These are phyloP conservation scores for Psammodynastes pulverulentus DNA, from an alignment of 2,113 vertebrate genomes.

Conservation along the genomic window DNA sequence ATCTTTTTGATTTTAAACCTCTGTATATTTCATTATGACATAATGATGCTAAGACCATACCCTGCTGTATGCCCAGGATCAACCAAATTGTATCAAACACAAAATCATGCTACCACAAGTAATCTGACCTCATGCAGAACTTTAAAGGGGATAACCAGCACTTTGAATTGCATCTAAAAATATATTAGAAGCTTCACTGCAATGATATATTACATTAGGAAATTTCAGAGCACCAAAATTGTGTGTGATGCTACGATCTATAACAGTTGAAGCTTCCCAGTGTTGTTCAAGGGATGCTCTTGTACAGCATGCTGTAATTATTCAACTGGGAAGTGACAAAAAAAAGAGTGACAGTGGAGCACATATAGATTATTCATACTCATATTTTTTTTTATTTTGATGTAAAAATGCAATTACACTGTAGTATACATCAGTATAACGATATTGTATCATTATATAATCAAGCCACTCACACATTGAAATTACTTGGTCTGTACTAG, in stretches of 20 bases:
- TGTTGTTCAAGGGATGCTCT: neutral
- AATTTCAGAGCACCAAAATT: neutral
- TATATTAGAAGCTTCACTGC: neutral
- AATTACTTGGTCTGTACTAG: neutral
- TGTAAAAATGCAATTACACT: neutral
- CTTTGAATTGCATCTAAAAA: neutral
- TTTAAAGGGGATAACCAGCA: neutral
- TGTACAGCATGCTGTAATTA: neutral
- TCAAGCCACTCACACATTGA: neutral
- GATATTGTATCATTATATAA: neutral
- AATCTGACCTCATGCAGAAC: neutral
- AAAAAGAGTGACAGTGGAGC: neutral
- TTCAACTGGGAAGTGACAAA: neutral
- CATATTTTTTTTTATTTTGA: slow-evolving; percentile 2
- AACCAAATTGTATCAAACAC: neutral
- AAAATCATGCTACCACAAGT: neutral
- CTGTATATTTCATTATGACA: neutral
- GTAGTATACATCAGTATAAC: neutral
- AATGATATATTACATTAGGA: neutral
- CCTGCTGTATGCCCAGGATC: neutral
- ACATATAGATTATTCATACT: neutral
- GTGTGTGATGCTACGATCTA: neutral
- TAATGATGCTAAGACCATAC: neutral
- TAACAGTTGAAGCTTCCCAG: neutral
- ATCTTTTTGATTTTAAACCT: neutral